These are phyloP conservation scores for Parus major DNA, from an alignment of 2,113 vertebrate species.

Conservation along the genomic window DNA sequence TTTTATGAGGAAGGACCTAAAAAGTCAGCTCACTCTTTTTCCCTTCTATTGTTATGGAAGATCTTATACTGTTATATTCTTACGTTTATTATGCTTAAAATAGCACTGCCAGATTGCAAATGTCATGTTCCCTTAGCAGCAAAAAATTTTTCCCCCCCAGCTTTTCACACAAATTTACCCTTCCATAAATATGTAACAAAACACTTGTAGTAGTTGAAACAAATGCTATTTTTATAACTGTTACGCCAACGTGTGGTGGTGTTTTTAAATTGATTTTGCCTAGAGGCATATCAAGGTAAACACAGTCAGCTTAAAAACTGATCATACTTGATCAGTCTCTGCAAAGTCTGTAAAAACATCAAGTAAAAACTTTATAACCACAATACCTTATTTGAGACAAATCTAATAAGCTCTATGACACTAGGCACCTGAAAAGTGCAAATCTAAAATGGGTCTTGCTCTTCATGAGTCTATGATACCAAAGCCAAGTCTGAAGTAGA, in stretches of 20 bases:
- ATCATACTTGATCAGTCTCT: not conserved
- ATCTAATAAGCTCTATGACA: not conserved
- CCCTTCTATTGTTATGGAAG: constrained; percentile 4
- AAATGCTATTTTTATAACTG: constrained; percentile 57
- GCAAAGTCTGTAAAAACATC: not conserved
- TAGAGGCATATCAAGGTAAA: constrained; percentile 26
- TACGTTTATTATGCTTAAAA: constrained; percentile 19
- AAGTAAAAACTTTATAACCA: not conserved
- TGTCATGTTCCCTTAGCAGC: constrained; percentile 18
- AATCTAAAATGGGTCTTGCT: not conserved
- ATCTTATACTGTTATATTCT: not conserved
- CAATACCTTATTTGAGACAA: not conserved
- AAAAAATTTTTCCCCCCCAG: not conserved
- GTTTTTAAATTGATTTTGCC: constrained; percentile 6
- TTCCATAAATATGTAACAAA: constrained; percentile 54
- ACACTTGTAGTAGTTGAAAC: constrained; percentile 47
- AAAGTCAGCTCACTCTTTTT: not conserved
- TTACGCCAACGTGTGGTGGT: not conserved
- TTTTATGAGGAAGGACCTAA: not conserved
- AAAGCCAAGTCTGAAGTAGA: not conserved
- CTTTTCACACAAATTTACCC: constrained; percentile 36
- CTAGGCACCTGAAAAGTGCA: not conserved
- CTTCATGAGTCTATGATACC: not conserved
- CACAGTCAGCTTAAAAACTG: not conserved
- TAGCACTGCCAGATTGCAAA: constrained; percentile 45